A percentile compares a stretch with the other conserved stretches of the same genome.
Conservation (phyloP, 2,113 vertebrate species). For the Opisthocomus hoazin region DNA sequence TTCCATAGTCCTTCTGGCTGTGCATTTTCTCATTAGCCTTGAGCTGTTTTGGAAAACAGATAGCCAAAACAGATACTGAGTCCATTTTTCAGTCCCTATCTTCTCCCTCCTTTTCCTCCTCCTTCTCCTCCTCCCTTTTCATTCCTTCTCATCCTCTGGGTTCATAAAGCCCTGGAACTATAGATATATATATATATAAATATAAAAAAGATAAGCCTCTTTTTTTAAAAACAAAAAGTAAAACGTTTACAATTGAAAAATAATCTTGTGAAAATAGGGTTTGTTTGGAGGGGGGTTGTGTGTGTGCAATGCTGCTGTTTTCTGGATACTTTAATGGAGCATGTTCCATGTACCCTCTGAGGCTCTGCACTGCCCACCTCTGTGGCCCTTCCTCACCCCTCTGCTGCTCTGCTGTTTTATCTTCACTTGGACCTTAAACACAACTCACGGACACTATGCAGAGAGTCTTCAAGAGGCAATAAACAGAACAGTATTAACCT, state of each 20-base stretch:
- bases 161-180: slow-evolving; percentile 56
- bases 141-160: slow-evolving; percentile 55
- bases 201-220: slow-evolving; percentile 32
- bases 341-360: slow-evolving; percentile 65
- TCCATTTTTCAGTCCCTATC: slow-evolving; percentile 53
- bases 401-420: slow-evolving; percentile 67
- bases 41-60: slow-evolving; percentile 54
- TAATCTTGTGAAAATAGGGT: slow-evolving; percentile 57
- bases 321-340: slow-evolving; percentile 71
- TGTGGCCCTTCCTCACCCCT: slow-evolving; percentile 68
- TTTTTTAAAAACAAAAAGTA: slow-evolving; percentile 28
- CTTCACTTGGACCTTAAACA: slow-evolving; percentile 72
- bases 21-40: slow-evolving; percentile 60
- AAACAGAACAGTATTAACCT: slow-evolving; percentile 77
- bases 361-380: slow-evolving; percentile 68
- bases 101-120: slow-evolving; percentile 44
- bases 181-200: background rate
- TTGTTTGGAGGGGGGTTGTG: slow-evolving; percentile 63
- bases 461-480: slow-evolving; percentile 75
- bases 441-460: slow-evolving; percentile 70
- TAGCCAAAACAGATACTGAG: slow-evolving; percentile 43
- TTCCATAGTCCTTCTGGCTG: slow-evolving; percentile 60
- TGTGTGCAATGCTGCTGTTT: slow-evolving; percentile 69
- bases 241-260: slow-evolving; percentile 54
- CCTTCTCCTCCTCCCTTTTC: slow-evolving; percentile 39